Evolutionary conservation across 1,140 invertebrate genomes (phyloP).

Genomic region (Hypothenemus hampei): DNA sequence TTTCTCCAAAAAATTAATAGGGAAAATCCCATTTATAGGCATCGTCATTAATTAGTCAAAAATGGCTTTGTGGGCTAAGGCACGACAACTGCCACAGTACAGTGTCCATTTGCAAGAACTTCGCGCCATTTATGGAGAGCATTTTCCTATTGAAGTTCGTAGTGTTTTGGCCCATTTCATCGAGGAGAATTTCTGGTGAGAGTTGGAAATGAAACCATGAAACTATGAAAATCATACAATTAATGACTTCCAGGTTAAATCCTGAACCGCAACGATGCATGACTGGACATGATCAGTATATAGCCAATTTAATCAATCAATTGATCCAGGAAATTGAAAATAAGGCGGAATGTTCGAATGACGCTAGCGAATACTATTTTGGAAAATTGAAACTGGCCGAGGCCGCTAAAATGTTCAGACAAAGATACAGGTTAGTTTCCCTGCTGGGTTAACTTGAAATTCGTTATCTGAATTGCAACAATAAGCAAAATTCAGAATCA

Average conservation of each 20-base stretch:
- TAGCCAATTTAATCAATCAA: slow-evolving; percentile 56
- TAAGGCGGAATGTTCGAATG: slow-evolving; percentile 62
- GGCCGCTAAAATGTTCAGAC: slow-evolving; percentile 68
- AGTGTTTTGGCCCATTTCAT: slow-evolving; percentile 84
- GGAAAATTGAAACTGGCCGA: slow-evolving; percentile 76
- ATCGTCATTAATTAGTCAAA: no score
- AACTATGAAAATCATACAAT: no score
- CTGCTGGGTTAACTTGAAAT: no score
- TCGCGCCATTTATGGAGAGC: slow-evolving; percentile 70
- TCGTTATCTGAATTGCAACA: no score
- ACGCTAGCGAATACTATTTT: slow-evolving; percentile 64
- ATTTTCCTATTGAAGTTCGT: slow-evolving; percentile 87
- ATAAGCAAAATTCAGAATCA: no score
- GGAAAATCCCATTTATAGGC: no score
- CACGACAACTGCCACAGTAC: slow-evolving; percentile 73
- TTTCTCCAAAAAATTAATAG: no score
- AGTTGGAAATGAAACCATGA: no score
- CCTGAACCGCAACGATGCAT: no score
- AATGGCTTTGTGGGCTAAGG: slow-evolving; percentile 82
- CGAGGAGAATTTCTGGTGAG: slow-evolving; percentile 79
- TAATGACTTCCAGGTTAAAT: no score
- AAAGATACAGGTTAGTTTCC: slow-evolving; percentile 55
- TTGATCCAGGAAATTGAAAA: slow-evolving; percentile 74
- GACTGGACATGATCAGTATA: slow-evolving; percentile 47
- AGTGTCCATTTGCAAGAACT: slow-evolving; percentile 62